Evolutionary conservation across 23 tunicate species (phyloP), one percentile per base, ranked within the genome.

Genomic region (Halocynthia roretzi): DNA sequence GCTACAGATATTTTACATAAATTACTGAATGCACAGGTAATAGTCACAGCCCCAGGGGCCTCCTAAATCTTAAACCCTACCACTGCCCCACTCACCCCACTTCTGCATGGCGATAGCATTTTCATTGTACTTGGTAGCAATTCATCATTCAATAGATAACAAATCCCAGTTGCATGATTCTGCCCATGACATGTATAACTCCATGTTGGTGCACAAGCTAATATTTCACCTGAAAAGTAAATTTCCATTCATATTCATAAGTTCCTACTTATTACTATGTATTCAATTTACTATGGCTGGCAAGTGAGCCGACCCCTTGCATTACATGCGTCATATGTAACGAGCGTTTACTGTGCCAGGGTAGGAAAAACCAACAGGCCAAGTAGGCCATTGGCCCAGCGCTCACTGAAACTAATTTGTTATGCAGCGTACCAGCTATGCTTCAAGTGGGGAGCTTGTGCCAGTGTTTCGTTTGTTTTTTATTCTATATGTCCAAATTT

Each of bases 131-230:
- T 55, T 48, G 71, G 7, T 17, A 53, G 15, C 22, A 80, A 23
- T 14, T 72, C 51, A 8, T 68, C 50, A 20, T 64, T 21, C 23
- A 85, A n/a, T 20, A 85, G 56, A 49, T 80, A 85, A 73, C 90
- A 85, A 51, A 77, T 54, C 14, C 90, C 90, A 18, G 84, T 8
- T 14, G 61, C 65, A 10, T 85, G 80, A 15, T 83, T 65, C 6
- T 85, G 60, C 6, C 80, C 90, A 51, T 69, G 80, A 57, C 85
- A 85, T 15, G 71, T 75, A 49, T 63, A 72, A 40, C 48, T 80
- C 84, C 81, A 85, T 18, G 51, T 85, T 48, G 90, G 90, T 7
- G 75, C 80, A 73, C 90, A 85, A 6, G 84, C 20, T n/a, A 85
- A 52, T 54, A 85, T 50, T 23, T 80, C 72, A 6, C 84, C 90